Conservation (phyloP, 2,888 invertebrate species). For the Epinotia brunnichana region DNA sequence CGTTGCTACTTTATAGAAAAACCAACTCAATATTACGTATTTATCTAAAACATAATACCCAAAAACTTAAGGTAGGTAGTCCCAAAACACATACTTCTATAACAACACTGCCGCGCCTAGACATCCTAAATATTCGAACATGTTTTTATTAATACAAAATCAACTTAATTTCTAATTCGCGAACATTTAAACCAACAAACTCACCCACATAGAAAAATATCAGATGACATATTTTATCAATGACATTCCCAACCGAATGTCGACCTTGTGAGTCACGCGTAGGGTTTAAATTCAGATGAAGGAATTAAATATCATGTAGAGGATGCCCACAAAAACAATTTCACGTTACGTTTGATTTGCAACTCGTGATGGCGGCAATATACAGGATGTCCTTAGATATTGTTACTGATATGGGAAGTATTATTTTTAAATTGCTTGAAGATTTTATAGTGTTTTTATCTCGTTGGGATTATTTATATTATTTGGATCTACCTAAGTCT, state of each 20-base stretch:
- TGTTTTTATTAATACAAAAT: neutral
- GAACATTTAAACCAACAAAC: constrained; percentile 35
- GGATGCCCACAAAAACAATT: constrained; percentile 43
- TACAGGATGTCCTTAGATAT: constrained; percentile 35
- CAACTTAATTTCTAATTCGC: constrained; percentile 33
- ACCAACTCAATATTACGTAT: no score
- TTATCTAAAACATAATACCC: no score
- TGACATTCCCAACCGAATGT: neutral
- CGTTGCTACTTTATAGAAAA: no score
- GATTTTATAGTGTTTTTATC: constrained; percentile 22
- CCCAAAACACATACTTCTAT: neutral
- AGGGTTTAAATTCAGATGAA: neutral
- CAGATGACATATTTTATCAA: constrained; percentile 37
- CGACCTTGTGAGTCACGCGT: neutral
- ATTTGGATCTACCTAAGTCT: neutral
- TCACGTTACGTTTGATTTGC: constrained; percentile 43
- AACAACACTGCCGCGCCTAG: neutral
- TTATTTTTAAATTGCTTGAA: constrained; percentile 35
- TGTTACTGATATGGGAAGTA: constrained; percentile 38
- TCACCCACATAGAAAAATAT: constrained; percentile 41
- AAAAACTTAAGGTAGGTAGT: no score
- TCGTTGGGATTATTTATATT: constrained; percentile 13
- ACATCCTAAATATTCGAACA: neutral
- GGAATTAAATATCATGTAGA: constrained; percentile 26
- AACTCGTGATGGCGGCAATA: constrained; percentile 41